Evolutionary conservation across 2,113 vertebrate species (phyloP).

Genomic region (Dipodomys spectabilis): DNA sequence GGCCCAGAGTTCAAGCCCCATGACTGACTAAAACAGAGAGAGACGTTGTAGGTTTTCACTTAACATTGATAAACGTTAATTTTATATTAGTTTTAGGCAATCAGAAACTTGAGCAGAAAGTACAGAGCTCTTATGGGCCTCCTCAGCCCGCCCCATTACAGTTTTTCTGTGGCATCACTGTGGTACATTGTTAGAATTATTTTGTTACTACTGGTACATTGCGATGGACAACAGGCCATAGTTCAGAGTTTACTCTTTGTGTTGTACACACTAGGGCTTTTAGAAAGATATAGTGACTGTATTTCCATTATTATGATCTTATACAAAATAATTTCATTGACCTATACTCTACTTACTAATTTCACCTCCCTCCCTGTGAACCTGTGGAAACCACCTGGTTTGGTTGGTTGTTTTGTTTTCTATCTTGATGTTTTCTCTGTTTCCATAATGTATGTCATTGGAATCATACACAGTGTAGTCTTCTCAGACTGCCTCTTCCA

Average conservation of each 20-base stretch:
- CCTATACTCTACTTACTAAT: too few species aligned
- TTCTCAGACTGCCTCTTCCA: too few species aligned
- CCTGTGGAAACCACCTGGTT: too few species aligned
- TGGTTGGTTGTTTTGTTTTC: too few species aligned
- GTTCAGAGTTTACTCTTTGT: background rate
- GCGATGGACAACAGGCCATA: background rate
- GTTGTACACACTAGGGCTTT: background rate
- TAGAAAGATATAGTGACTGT: background rate
- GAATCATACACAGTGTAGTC: too few species aligned
- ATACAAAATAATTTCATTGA: background rate
- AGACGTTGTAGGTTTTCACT: background rate
- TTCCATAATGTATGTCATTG: too few species aligned
- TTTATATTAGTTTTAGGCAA: background rate
- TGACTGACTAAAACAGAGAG: too few species aligned
- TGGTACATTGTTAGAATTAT: background rate
- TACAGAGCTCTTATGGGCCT: background rate
- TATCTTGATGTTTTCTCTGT: too few species aligned
- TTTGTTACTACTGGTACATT: background rate
- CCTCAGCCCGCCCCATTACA: background rate
- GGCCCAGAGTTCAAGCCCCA: too few species aligned
- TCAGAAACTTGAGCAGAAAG: background rate
- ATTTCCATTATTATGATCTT: background rate
- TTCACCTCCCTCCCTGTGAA: too few species aligned
- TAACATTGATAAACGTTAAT: background rate
- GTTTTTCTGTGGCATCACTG: background rate